Evolutionary conservation across 2,113 vertebrate genomes (phyloP), one percentile per base, ranked within the genome.

Genomic region (Myiagra hebetior): DNA sequence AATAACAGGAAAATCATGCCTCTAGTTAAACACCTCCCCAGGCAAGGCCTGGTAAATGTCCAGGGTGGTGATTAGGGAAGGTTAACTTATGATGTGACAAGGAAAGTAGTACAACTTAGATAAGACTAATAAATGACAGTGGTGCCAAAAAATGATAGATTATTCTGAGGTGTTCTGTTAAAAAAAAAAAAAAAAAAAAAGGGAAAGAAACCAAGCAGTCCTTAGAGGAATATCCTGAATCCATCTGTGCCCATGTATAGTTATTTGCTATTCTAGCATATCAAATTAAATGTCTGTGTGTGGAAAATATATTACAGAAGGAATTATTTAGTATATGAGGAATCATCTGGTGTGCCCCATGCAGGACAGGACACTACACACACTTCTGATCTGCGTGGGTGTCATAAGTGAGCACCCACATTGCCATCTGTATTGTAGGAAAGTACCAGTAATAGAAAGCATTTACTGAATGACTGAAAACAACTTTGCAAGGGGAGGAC

Each of bases 61-160:
- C 74, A 94, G 64, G 55, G 77, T 76, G 87, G 90, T 93, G 89
- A 96, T 97, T 96, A 97, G 91, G 88, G 92, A 87, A 97, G 93
- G 90, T 95, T 96, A 96, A 97, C 86, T 92, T 97, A 96, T 91
- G 94, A 95, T 95, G 93, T 97, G 95, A 94, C 91, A 95, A 78
- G 90, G 74, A 87, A 95, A 89, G 89, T 74, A 74, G 91, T 96
- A 97, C 91, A 95, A 95, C 86, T 92, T 90, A 96, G 96, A 96
- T 96, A 97, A 94, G 89, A 65, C 80, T 93, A 92, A 88, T 94
- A 96, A 96, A 96, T 93, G 73, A 46, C 88, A 81, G 56, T 14
- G 57, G 77, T 95, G 85, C 55, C 10, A 0, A 84, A 89, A 96
- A 86, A 67, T 60, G 73, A 94, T 85, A 49, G 50, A 95, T 93